Conservation (phyloP, 2,113 vertebrate species). For the Panthera leo region DNA sequence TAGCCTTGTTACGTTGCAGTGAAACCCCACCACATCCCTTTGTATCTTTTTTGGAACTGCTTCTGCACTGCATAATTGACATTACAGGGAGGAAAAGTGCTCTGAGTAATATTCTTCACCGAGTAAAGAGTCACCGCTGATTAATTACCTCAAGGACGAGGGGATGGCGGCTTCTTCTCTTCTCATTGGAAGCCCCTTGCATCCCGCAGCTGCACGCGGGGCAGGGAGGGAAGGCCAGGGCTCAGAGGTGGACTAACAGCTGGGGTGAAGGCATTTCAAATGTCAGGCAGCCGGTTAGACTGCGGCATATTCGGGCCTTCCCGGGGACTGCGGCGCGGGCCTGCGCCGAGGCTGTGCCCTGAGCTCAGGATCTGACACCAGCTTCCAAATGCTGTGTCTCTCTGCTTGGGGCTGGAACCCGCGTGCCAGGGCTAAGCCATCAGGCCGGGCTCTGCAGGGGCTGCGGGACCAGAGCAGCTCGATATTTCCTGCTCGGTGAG, state of each 20-base stretch:
- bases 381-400: slow-evolving; percentile 74
- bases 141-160: slow-evolving; percentile 88
- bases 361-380: slow-evolving; percentile 78
- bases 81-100: background rate
- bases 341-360: slow-evolving; percentile 65
- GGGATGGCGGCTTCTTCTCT: slow-evolving; percentile 75
- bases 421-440: slow-evolving; percentile 74
- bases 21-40: background rate
- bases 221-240: slow-evolving; percentile 62
- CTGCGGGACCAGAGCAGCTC: slow-evolving; percentile 66
- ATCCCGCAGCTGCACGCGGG: background rate
- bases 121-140: slow-evolving; percentile 77
- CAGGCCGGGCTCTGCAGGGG: slow-evolving; percentile 71
- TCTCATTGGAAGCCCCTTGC: slow-evolving; percentile 13
- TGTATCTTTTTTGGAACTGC: background rate
- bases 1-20: background rate
- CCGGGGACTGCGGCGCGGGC: slow-evolving; percentile 68
- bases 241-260: slow-evolving; percentile 68
- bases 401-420: slow-evolving; percentile 78
- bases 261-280: slow-evolving; percentile 80
- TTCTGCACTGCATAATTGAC: background rate
- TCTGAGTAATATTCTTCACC: slow-evolving; percentile 69
- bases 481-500: slow-evolving; percentile 75
- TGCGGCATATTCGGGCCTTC: slow-evolving; percentile 83
- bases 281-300: slow-evolving; percentile 83